phyloP scores from a whole-genome alignment of 2,797 vertebrate species.

The Myotis myotis region DNA sequence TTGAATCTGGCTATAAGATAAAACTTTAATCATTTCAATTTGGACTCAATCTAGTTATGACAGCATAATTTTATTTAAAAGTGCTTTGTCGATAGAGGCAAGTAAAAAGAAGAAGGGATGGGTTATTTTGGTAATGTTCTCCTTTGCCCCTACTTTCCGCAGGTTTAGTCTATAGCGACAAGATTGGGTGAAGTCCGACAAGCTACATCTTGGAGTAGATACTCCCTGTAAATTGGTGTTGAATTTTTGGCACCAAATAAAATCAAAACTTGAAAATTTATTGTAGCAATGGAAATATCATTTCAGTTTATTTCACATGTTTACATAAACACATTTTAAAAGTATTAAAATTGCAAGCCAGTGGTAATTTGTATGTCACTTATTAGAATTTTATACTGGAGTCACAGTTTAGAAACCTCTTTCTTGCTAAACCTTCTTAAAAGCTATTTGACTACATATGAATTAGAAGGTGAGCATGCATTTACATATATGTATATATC shows the following conservation, averaged over 20 bases:
- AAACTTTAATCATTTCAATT: constrained; percentile 48
- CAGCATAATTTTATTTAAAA: constrained; percentile 20
- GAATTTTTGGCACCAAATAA: not conserved
- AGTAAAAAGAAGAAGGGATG: not conserved
- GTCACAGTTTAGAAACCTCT: not conserved
- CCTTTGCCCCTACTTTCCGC: not conserved
- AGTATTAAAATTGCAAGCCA: not conserved
- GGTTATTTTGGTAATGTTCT: not conserved
- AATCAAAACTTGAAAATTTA: not conserved
- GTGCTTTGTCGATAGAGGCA: not conserved
- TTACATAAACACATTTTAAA: not conserved
- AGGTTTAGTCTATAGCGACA: rapidly evolving
- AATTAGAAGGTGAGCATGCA: not conserved
- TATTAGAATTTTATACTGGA: not conserved
- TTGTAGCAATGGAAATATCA: not conserved
- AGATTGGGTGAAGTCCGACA: not conserved
- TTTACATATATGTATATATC: too few relatives aligned
- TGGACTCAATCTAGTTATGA: constrained; percentile 43
- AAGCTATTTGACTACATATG: not conserved
- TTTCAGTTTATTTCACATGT: not conserved
- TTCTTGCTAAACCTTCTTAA: not conserved
- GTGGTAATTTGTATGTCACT: not conserved
- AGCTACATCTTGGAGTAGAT: not conserved
- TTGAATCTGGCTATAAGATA: constrained; percentile 71
- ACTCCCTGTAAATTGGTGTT: not conserved